Evolutionary conservation across 2,113 vertebrate genomes (phyloP).

Genomic region (Charadrius vociferus): DNA sequence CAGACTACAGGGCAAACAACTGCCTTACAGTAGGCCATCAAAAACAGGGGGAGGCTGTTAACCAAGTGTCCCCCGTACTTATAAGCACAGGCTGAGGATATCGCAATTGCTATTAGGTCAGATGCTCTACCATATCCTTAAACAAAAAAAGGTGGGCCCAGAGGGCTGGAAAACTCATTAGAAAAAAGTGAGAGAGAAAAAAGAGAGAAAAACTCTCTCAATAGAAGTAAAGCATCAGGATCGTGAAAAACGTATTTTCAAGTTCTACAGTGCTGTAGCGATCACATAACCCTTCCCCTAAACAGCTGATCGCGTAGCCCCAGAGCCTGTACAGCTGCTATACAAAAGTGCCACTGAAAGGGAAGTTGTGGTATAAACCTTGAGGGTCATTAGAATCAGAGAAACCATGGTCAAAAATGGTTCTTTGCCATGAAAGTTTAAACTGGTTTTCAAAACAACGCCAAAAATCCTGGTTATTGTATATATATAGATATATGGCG

Average conservation of each 20-base stretch:
- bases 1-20: slow-evolving; percentile 88
- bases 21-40: slow-evolving; percentile 82
- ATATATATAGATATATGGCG: background rate
- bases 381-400: background rate
- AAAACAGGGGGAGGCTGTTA: slow-evolving; percentile 21
- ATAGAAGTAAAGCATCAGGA: background rate
- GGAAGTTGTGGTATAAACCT: background rate
- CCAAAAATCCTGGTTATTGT: background rate
- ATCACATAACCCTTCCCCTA: background rate
- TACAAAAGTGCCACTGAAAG: background rate
- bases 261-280: background rate
- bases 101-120: background rate
- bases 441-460: background rate
- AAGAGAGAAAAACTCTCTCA: background rate
- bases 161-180: background rate
- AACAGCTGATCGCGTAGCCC: background rate
- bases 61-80: background rate
- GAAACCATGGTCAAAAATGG: background rate
- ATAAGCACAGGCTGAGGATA: background rate
- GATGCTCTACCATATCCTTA: background rate
- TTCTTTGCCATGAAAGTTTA: background rate
- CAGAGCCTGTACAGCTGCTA: background rate
- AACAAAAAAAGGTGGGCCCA: background rate
- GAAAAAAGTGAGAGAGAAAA: background rate
- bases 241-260: background rate